Evolutionary conservation across 2,888 invertebrate species (phyloP).

Genomic region (Zygothrica quintamaculata): DNA sequence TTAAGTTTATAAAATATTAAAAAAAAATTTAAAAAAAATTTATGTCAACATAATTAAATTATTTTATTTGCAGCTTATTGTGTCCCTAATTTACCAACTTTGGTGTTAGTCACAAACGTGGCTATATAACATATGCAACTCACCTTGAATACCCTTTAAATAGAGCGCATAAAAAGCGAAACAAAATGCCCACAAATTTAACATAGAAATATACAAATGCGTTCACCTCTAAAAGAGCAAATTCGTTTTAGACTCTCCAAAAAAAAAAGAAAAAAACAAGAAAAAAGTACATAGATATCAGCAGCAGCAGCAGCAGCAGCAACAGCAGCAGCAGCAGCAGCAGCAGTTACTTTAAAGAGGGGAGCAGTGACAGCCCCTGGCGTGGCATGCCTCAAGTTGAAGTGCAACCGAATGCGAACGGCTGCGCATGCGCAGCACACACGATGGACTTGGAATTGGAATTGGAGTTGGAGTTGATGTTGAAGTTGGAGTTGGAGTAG

Average conservation of each 20-base stretch:
- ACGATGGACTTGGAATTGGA: slow-evolving; percentile 26
- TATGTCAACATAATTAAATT: too few relatives aligned
- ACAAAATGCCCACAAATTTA: slow-evolving; percentile 47
- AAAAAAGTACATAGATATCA: slow-evolving; percentile 39
- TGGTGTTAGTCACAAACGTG: too few relatives aligned
- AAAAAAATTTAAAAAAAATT: too few relatives aligned
- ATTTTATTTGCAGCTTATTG: too few relatives aligned
- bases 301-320: slow-evolving; percentile 30
- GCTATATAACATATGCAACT: background rate
- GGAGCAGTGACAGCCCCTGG: slow-evolving; percentile 45
- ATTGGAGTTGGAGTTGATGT: slow-evolving; percentile 1
- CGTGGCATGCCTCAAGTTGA: slow-evolving; percentile 71
- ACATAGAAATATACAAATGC: slow-evolving; percentile 50
- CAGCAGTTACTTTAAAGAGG: background rate
- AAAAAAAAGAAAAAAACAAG: slow-evolving; percentile 7
- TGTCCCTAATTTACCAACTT: too few relatives aligned
- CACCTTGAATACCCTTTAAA: slow-evolving; percentile 7
- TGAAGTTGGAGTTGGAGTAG: slow-evolving; percentile 7
- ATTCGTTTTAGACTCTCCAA: slow-evolving; percentile 35
- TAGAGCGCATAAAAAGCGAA: slow-evolving; percentile 24
- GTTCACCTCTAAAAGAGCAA: slow-evolving; percentile 47
- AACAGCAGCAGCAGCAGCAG: slow-evolving; percentile 9
- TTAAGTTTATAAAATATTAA: too few relatives aligned
- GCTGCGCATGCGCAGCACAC: slow-evolving; percentile 74
- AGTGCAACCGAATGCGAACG: slow-evolving; percentile 67